These are phyloP conservation scores for Hyles lineata DNA, from an alignment of 2,888 invertebrate genomes.

Conservation along the genomic window DNA sequence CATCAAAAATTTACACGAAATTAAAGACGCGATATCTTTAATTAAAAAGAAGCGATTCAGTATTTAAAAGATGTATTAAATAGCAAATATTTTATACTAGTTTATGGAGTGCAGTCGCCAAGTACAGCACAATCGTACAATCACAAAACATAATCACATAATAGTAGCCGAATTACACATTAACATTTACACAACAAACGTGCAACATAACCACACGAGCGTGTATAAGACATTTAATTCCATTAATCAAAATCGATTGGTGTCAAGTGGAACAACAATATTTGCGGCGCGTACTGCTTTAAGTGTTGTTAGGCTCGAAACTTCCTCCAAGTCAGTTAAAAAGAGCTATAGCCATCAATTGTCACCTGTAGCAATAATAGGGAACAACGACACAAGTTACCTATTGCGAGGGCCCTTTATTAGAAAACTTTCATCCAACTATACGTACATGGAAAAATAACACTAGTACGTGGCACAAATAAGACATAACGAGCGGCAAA, in stretches of 20 bases:
- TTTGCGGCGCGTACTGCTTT: constrained; percentile 43
- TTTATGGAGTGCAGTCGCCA: neutral
- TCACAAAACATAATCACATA: neutral
- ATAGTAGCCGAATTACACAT: neutral
- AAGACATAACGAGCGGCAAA: constrained; percentile 71
- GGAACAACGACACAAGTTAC: constrained; percentile 68
- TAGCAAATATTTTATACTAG: too few species aligned
- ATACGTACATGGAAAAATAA: constrained; percentile 75
- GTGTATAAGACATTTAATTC: neutral
- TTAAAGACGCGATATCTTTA: too few species aligned
- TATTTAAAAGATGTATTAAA: too few species aligned
- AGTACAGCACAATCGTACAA: too few species aligned
- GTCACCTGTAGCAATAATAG: constrained; percentile 82
- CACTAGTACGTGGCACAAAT: constrained; percentile 80
- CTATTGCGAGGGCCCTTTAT: constrained; percentile 77
- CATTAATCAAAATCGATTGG: constrained; percentile 13
- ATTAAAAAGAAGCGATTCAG: too few species aligned
- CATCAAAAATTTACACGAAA: too few species aligned
- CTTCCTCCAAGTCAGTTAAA: constrained; percentile 72
- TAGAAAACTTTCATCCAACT: constrained; percentile 78
- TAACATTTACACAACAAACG: neutral
- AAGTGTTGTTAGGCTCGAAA: constrained; percentile 50
- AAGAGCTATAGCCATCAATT: constrained; percentile 81
- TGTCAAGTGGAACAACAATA: constrained; percentile 14
- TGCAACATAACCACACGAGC: neutral